Conservation (phyloP, 1,140 invertebrate genomes). For the Battus philenor region DNA sequence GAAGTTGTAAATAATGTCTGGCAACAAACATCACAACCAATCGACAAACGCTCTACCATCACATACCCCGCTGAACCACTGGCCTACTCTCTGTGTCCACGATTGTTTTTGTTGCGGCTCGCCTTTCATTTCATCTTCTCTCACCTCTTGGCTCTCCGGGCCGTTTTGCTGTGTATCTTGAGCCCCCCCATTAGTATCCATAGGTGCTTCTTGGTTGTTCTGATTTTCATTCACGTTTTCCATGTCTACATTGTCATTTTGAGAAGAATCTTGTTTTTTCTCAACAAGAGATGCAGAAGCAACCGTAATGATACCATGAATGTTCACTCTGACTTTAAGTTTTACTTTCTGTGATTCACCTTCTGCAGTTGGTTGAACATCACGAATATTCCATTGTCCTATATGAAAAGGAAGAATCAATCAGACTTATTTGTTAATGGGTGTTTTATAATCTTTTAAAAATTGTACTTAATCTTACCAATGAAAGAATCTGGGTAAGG, state of each 20-base stretch:
- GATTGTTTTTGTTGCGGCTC: slow-evolving; percentile 78
- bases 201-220: slow-evolving; percentile 68
- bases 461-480: slow-evolving; percentile 81
- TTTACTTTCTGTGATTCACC: slow-evolving; percentile 96
- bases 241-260: slow-evolving; percentile 77
- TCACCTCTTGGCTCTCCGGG: slow-evolving; percentile 73
- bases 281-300: slow-evolving; percentile 91
- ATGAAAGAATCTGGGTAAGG: slow-evolving; percentile 87
- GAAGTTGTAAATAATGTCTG: too few species aligned
- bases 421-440: too few species aligned
- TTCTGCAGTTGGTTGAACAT: slow-evolving; percentile 89
- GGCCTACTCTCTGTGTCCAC: slow-evolving; percentile 81
- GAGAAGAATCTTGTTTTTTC: slow-evolving; percentile 81
- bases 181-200: slow-evolving; percentile 60
- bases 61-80: slow-evolving; percentile 81
- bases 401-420: too few species aligned
- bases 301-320: slow-evolving; percentile 93
- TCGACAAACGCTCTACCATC: slow-evolving; percentile 57
- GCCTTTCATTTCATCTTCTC: slow-evolving; percentile 62
- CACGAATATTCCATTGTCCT: slow-evolving; percentile 90
- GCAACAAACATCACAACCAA: slow-evolving; percentile 60
- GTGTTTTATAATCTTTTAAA: too few species aligned
- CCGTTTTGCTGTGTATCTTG: slow-evolving; percentile 66
- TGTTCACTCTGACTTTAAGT: slow-evolving; percentile 95
- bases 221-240: slow-evolving; percentile 71